phyloP scores from a whole-genome alignment of 1,140 invertebrate species.

The Papilio polyxenes region DNA sequence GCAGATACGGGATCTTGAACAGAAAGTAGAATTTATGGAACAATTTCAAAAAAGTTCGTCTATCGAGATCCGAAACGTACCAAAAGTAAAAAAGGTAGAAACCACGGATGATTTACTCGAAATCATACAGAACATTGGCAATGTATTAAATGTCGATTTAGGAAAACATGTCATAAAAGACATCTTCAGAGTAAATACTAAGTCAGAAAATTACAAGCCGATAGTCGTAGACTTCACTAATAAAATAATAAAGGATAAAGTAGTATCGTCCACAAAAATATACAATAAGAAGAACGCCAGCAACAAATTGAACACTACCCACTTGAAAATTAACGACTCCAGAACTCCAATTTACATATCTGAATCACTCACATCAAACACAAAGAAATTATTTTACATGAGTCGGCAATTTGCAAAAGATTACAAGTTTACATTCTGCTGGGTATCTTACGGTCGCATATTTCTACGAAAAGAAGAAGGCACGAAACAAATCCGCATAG shows the following conservation, averaged over 20 bases:
- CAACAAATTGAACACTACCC: constrained; percentile 30
- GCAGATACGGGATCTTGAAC: background rate
- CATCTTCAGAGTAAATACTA: constrained; percentile 17
- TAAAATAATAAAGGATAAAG: constrained; percentile 23
- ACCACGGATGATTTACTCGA: constrained; percentile 2
- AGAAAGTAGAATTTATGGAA: background rate
- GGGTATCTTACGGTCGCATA: constrained; percentile 22
- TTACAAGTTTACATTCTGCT: constrained; percentile 22
- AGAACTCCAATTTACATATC: constrained; percentile 17
- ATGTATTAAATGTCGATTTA: background rate
- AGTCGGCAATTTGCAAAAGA: constrained; percentile 13
- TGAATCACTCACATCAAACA: constrained; percentile 16
- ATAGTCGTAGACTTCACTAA: constrained; percentile 2
- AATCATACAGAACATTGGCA: constrained; percentile 20
- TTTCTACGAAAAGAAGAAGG: constrained; percentile 23
- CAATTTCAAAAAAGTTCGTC: constrained; percentile 10
- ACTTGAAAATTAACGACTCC: constrained; percentile 10
- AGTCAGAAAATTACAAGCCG: constrained; percentile 13
- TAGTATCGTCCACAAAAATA: background rate
- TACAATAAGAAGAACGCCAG: constrained; percentile 17
- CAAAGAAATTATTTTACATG: constrained; percentile 28
- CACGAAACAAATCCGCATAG: background rate
- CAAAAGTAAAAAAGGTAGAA: constrained; percentile 27
- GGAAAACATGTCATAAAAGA: constrained; percentile 16
- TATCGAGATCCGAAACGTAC: constrained; percentile 32